These are phyloP conservation scores for Euphydryas editha DNA, from an alignment of 2,888 invertebrate genomes.

Conservation along the genomic window DNA sequence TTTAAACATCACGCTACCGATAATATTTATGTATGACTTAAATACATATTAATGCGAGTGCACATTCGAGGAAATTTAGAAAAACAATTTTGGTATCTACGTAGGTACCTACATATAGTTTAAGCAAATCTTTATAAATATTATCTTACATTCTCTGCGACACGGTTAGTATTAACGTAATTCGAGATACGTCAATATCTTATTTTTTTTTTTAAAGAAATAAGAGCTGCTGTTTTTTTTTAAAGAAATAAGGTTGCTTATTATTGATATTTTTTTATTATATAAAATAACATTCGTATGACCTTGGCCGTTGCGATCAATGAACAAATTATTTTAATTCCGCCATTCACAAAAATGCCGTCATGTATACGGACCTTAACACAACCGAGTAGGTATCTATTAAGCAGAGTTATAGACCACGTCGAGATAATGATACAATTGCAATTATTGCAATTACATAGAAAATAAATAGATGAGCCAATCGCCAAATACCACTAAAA, in stretches of 20 bases:
- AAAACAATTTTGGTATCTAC: not conserved
- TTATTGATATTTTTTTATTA: constrained; percentile 26
- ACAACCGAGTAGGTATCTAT: not conserved
- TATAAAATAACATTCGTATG: constrained; percentile 49
- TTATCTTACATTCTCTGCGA: not conserved
- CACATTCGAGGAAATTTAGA: too few relatives aligned
- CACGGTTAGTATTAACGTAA: constrained; percentile 9
- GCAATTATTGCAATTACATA: not conserved
- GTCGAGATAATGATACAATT: not conserved
- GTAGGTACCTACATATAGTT: not conserved
- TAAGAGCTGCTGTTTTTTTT: not conserved
- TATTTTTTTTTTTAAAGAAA: constrained; percentile 6
- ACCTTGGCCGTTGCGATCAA: constrained; percentile 57
- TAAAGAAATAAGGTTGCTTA: constrained; percentile 12
- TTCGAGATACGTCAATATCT: not conserved
- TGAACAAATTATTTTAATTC: constrained; percentile 60
- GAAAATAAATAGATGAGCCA: too few relatives aligned
- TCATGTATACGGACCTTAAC: not conserved
- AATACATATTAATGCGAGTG: too few relatives aligned
- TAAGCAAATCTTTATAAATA: not conserved
- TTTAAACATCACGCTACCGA: too few relatives aligned
- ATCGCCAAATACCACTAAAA: too few relatives aligned
- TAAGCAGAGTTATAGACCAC: not conserved
- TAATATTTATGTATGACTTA: too few relatives aligned
- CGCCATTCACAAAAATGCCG: constrained; percentile 66